Evolutionary conservation across 35 echinoderm and acorn worm species (phyloP).

Genomic region (Ophioderma brevispina): DNA sequence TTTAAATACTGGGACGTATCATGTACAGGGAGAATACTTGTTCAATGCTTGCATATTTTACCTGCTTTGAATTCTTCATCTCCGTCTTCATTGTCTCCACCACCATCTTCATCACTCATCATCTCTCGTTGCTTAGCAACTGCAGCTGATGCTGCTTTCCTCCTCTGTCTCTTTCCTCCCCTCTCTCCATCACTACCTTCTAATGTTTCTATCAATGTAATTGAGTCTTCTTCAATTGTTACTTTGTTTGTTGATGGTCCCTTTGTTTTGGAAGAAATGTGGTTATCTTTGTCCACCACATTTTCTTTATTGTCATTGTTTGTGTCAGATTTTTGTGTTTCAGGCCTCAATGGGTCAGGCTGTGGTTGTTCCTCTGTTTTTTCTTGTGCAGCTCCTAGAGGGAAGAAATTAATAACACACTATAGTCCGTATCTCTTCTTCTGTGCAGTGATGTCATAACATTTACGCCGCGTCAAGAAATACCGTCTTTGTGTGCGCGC

Average conservation of each 20-base stretch:
- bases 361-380: not conserved
- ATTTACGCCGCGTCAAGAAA: no score
- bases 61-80: constrained; percentile 44
- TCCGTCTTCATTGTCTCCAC: not conserved
- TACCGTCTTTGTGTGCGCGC: no score
- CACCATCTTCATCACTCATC: constrained; percentile 21
- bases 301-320: constrained; percentile 25
- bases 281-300: not conserved
- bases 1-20: no score
- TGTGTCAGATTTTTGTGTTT: not conserved
- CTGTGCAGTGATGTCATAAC: no score
- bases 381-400: not conserved
- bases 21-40: no score
- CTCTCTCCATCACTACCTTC: constrained; percentile 24
- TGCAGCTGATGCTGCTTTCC: constrained; percentile 28
- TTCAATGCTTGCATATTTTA: no score
- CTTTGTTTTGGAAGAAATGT: not conserved
- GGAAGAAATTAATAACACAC: not conserved
- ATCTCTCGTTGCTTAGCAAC: constrained; percentile 63
- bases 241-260: not conserved
- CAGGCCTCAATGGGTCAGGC: not conserved
- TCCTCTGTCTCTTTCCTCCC: constrained; percentile 14
- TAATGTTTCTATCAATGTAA: constrained; percentile 26
- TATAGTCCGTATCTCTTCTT: no score
- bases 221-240: not conserved